Evolutionary conservation across 1,140 invertebrate species (phyloP).

Genomic region (Metopolophium dirhodum): DNA sequence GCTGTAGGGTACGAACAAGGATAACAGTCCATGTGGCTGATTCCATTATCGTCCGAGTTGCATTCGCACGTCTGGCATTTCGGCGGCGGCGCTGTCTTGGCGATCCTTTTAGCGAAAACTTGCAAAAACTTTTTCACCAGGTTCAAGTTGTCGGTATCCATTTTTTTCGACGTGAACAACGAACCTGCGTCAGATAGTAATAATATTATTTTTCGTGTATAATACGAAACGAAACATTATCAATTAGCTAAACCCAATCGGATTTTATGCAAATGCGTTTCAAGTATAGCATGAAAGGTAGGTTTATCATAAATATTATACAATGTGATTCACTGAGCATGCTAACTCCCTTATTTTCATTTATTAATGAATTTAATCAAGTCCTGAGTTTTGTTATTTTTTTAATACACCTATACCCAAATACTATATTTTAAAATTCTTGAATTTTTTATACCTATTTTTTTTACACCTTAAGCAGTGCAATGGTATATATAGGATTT

Average conservation of each 20-base stretch:
- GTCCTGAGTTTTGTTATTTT: background rate
- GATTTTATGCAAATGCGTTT: background rate
- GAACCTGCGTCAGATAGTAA: conserved; percentile 62
- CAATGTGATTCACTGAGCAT: background rate
- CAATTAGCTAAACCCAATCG: background rate
- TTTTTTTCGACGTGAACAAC: conserved; percentile 71
- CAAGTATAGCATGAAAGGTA: background rate
- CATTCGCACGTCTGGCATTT: conserved; percentile 78
- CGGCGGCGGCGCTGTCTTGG: conserved; percentile 68
- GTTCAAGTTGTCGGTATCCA: conserved; percentile 67
- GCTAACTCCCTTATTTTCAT: background rate
- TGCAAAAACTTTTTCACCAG: conserved; percentile 72
- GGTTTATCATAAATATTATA: background rate
- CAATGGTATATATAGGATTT: too few species aligned
- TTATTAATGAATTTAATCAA: background rate
- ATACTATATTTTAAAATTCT: background rate
- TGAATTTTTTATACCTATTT: background rate
- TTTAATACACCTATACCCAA: background rate
- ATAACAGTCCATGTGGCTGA: conserved; percentile 71
- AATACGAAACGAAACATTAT: background rate
- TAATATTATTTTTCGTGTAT: background rate
- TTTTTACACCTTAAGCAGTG: too few species aligned
- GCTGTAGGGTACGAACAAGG: conserved; percentile 68
- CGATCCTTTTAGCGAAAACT: conserved; percentile 75
- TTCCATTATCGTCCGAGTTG: conserved; percentile 70